phyloP scores from a whole-genome alignment of 2,113 vertebrate genomes.

The Cygnus atratus region DNA sequence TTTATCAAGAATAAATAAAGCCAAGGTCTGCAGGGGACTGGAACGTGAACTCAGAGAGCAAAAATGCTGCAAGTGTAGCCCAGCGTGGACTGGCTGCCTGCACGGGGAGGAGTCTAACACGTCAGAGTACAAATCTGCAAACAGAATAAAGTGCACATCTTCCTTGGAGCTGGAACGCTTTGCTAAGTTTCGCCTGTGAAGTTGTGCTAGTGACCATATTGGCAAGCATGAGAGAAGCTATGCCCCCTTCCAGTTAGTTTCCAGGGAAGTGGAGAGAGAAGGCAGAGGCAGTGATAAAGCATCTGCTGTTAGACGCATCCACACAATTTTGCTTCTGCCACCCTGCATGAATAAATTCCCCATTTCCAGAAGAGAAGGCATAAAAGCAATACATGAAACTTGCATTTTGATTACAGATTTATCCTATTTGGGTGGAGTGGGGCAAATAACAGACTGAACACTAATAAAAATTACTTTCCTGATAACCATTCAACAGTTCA shows the following conservation, averaged over 20 bases:
- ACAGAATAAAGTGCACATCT: neutral
- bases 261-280: neutral
- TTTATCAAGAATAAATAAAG: constrained; percentile 67
- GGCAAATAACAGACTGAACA: neutral
- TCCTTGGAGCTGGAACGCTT: neutral
- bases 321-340: neutral
- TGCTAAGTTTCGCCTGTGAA: neutral
- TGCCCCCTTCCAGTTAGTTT: neutral
- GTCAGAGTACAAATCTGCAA: neutral
- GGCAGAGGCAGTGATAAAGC: neutral
- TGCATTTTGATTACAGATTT: neutral
- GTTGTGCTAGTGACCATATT: neutral
- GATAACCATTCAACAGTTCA: neutral
- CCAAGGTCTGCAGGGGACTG: constrained; percentile 49
- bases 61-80: accelerated
- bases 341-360: neutral
- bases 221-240: neutral
- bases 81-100: neutral
- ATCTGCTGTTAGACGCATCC: neutral
- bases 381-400: neutral
- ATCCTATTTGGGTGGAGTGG: neutral
- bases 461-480: neutral
- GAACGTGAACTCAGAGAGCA: neutral
- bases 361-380: neutral
- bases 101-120: neutral